Percentiles rank a stretch among this genome's conserved stretches.
Evolutionary conservation across 2,113 vertebrate species (phyloP).

Genomic region (Malaclemys terrapin): DNA sequence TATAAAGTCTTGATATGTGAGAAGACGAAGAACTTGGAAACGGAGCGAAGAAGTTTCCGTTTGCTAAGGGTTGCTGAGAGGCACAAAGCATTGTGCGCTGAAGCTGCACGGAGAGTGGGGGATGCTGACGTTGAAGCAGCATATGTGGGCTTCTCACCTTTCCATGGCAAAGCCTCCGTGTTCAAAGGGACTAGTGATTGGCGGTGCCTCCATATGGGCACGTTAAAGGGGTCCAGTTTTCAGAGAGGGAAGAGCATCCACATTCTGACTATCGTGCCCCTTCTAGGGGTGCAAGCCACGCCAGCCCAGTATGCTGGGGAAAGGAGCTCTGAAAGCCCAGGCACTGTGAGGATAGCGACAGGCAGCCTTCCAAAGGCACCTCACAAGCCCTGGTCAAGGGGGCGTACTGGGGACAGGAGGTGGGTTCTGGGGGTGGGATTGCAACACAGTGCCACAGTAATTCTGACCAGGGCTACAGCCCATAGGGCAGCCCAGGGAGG

Average conservation of each 20-base stretch:
- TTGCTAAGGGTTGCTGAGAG: not conserved
- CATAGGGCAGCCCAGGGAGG: not conserved
- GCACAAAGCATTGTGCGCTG: not conserved
- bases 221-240: fast-evolving
- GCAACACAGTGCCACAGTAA: not conserved
- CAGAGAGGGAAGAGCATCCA: not conserved
- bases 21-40: not conserved
- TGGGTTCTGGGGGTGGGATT: not conserved
- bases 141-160: not conserved
- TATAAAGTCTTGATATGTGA: not conserved
- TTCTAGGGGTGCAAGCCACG: not conserved
- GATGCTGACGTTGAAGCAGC: not conserved
- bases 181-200: too few species aligned
- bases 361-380: not conserved
- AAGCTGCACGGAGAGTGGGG: not conserved
- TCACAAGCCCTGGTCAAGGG: not conserved
- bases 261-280: not conserved
- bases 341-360: not conserved
- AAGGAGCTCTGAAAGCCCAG: too few species aligned
- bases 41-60: not conserved
- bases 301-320: not conserved
- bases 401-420: too few species aligned
- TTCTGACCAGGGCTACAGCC: too few species aligned
- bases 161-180: too few species aligned
- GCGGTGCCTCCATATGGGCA: too few species aligned